A percentile compares a stretch with the other conserved stretches of the same genome.
Conservation (phyloP, 2,888 invertebrate genomes). For the Zygogramma bicolorata region DNA sequence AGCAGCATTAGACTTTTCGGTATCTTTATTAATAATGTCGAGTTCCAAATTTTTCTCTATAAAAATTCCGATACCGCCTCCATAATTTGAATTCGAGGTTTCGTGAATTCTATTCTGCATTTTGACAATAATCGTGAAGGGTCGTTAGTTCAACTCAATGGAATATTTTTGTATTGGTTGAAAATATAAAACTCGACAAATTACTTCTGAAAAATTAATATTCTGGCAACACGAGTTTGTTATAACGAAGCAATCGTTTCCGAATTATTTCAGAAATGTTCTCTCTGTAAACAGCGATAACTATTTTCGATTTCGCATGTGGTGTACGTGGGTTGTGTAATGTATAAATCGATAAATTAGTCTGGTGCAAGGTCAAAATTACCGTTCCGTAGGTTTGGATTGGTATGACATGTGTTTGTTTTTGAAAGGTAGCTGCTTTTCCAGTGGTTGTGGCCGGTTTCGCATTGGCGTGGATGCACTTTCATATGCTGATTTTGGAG, state of each 20-base stretch:
- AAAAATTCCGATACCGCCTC: too few species aligned
- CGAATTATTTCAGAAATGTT: neutral
- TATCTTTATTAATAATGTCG: too few species aligned
- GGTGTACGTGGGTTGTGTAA: constrained; percentile 6
- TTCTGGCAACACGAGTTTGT: neutral
- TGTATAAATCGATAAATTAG: constrained; percentile 5
- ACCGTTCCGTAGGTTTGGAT: constrained; percentile 9
- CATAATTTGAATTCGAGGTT: too few species aligned
- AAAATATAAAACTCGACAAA: too few species aligned
- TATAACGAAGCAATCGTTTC: neutral
- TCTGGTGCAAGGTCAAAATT: constrained; percentile 5
- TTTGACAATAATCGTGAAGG: too few species aligned
- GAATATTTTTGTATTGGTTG: too few species aligned
- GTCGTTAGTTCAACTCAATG: too few species aligned
- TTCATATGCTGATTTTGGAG: neutral
- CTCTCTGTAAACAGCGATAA: neutral
- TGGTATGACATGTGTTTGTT: constrained; percentile 15
- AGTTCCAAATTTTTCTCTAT: too few species aligned
- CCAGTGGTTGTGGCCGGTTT: constrained; percentile 2
- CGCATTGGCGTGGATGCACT: constrained; percentile 5
- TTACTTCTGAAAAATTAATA: neutral
- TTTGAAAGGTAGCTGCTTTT: constrained; percentile 12
- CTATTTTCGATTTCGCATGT: neutral
- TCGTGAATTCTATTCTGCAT: too few species aligned
- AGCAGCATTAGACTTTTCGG: too few species aligned